Evolutionary conservation across 2,113 vertebrate genomes (phyloP).

Genomic region (Empidonax alnorum): DNA sequence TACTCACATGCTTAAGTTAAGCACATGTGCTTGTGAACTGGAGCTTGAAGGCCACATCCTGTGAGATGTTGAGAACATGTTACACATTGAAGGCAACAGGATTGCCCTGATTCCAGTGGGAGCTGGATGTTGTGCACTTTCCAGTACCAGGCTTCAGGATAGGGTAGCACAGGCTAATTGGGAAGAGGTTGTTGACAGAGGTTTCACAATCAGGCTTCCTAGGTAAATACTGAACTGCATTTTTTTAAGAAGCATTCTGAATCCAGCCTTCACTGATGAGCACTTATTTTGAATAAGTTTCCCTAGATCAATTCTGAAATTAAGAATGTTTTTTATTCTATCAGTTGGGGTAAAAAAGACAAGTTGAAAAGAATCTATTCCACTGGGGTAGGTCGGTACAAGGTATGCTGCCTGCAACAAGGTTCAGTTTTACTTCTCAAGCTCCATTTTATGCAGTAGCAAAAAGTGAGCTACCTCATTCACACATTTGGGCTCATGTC

Average conservation of each 20-base stretch:
- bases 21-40: conserved; percentile 28
- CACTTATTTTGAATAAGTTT: not conserved
- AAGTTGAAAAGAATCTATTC: not conserved
- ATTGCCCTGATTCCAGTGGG: not conserved
- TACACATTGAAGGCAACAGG: not conserved
- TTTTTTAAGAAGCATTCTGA: not conserved
- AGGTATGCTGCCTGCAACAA: not conserved
- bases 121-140: not conserved
- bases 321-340: not conserved
- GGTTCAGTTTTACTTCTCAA: not conserved
- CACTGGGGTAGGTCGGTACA: not conserved
- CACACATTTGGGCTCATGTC: not conserved
- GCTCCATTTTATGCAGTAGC: not conserved
- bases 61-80: not conserved
- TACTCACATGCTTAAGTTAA: conserved; percentile 32
- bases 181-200: not conserved
- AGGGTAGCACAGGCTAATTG: not conserved
- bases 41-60: conserved; percentile 16
- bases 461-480: not conserved
- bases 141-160: not conserved
- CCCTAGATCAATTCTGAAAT: not conserved
- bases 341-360: not conserved
- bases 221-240: not conserved
- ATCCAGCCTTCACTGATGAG: not conserved
- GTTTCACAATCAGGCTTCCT: not conserved